These are phyloP conservation scores for Diadophis punctatus DNA, from an alignment of 2,113 vertebrate genomes.

Conservation along the genomic window DNA sequence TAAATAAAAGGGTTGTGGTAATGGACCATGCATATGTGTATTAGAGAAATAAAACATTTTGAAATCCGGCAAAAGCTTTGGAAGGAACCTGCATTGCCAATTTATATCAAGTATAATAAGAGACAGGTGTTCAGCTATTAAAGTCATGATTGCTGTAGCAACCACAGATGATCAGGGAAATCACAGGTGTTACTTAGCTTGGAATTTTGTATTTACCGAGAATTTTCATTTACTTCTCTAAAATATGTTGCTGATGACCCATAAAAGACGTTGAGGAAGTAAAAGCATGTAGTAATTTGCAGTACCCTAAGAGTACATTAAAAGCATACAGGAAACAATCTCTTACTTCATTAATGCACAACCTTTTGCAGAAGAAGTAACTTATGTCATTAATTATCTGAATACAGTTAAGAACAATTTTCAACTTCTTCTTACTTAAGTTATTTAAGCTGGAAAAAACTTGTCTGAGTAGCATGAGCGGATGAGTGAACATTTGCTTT, in stretches of 20 bases:
- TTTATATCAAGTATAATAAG: constrained; percentile 58
- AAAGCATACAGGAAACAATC: constrained; percentile 38
- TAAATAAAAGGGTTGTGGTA: constrained; percentile 59
- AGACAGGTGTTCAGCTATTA: constrained; percentile 63
- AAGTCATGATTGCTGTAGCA: constrained; percentile 47
- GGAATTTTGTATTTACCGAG: constrained; percentile 37
- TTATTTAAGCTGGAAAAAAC: fast-evolving
- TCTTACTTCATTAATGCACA: constrained; percentile 11
- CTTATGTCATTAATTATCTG: constrained; percentile 7
- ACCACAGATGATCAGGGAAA: constrained; percentile 51
- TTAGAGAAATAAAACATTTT: constrained; percentile 51
- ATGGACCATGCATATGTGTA: constrained; percentile 54
- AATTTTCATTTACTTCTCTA: constrained; percentile 32
- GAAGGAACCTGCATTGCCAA: constrained; percentile 56
- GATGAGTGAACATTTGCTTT: neutral
- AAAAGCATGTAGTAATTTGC: constrained; percentile 29
- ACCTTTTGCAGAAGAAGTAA: neutral
- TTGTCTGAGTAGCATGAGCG: neutral
- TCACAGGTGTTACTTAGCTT: constrained; percentile 57
- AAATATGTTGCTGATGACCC: constrained; percentile 31
- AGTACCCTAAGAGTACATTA: constrained; percentile 1
- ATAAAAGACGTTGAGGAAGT: constrained; percentile 27
- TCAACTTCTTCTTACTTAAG: constrained; percentile 1
- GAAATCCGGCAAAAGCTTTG: constrained; percentile 32
- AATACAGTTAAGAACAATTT: constrained; percentile 5